Base-by-base conservation (phyloP, 2,888 invertebrate genomes). In the Drosophila dives region DNA sequence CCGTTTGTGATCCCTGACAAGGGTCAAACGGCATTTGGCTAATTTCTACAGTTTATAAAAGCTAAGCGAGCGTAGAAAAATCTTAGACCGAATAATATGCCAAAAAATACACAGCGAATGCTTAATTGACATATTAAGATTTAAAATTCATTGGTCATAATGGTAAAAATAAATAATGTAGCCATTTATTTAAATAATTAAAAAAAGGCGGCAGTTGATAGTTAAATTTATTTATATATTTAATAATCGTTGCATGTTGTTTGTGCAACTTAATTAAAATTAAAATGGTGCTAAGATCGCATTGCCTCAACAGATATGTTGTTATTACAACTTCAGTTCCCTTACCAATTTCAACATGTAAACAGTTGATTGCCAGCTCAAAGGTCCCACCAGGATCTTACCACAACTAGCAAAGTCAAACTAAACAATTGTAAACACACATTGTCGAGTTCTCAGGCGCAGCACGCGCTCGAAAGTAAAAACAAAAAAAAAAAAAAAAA, bases 1-100 rank as follows among this genome's bases (percentile, higher is more conserved):
- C 51, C 29, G 15, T 11, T 45, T 45, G 48, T 45, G 64, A 48
- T 40, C 33, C 55, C 8, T 64, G 81, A 78, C 67, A 60, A 80
- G 81, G 73, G 72, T 78, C 73, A 33, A 50, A 60, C 3, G 55
- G 29, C 59, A 50, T 60, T 77, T 64, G 32, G 59, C 72, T 64
- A 64, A 77, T 76, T 76, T 79, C 32, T 40, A 36, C 53, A 56
- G 59, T 33, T 53, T 42, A 65, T 72, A 72, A 65, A 73, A 32
- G 48, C 56, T 17, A 56, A 60, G 32, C 64, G 48, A 54, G 3
- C 48, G 48, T 32, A 32, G n/a, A 40, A 42, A 64, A 42, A n/a
- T 12, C 26, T 17, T 2, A 15, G 4, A 45, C 1, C n/a, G 23
- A 54, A 38, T 59, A 7, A 48, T 15, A 33, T 10, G 23, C 3